Evolutionary conservation across 2,797 vertebrate genomes (phyloP).

Genomic region (Rhynchotus rufescens): DNA sequence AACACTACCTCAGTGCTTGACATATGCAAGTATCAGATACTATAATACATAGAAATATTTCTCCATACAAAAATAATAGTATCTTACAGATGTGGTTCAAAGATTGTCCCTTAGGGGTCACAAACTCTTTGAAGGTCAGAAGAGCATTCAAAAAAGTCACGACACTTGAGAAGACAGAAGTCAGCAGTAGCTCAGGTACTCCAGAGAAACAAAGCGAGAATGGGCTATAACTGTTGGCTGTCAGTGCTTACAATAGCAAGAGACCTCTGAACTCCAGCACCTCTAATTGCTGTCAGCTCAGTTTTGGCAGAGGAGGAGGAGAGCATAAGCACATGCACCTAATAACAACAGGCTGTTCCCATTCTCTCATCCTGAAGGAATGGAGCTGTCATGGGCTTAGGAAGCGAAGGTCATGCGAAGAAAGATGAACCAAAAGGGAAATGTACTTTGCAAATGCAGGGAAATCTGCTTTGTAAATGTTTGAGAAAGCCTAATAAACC

Average conservation of each 20-base stretch:
- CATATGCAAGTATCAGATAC: background rate
- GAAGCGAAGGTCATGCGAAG: accelerated
- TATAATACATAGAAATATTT: background rate
- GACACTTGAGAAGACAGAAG: constrained; percentile 42
- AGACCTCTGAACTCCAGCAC: background rate
- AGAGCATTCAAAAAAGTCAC: background rate
- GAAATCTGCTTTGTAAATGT: background rate
- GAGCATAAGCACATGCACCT: background rate
- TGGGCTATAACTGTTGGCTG: background rate
- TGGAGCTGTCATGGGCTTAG: background rate
- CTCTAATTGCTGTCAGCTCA: background rate
- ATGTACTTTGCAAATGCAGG: background rate
- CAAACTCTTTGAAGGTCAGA: background rate
- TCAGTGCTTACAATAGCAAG: background rate
- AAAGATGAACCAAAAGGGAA: background rate
- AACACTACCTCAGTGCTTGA: background rate
- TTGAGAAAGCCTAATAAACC: background rate
- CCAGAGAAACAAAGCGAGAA: constrained; percentile 3
- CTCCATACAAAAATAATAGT: background rate
- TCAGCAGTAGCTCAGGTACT: constrained; percentile 6
- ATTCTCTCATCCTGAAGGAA: background rate
- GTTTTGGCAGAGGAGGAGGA: background rate
- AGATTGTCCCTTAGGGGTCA: background rate
- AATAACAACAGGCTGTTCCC: background rate
- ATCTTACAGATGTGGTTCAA: background rate